Conservation (phyloP, 2,113 vertebrate species). For the Phrynosoma blainvillii region DNA sequence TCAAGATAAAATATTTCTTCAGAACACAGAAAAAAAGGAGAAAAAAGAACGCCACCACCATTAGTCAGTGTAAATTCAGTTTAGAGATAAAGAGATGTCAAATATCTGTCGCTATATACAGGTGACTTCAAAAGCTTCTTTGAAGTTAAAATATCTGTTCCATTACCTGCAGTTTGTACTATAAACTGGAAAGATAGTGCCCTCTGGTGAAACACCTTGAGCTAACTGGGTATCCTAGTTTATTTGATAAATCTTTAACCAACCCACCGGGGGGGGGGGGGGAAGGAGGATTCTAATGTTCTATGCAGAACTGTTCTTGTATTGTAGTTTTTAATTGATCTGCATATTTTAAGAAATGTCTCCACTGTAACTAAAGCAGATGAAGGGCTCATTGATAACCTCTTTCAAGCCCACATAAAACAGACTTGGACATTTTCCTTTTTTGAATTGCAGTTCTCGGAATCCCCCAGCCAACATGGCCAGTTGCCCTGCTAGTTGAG, state of each 20-base stretch:
- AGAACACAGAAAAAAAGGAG: not conserved
- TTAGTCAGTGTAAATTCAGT: not conserved
- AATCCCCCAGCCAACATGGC: not conserved
- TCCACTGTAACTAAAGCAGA: not conserved
- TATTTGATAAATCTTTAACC: not conserved
- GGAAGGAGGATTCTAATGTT: too few relatives aligned
- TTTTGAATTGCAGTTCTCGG: too few relatives aligned
- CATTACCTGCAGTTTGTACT: not conserved
- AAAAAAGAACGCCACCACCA: too few relatives aligned
- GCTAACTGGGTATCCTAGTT: conserved; percentile 4
- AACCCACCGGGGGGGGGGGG: not conserved
- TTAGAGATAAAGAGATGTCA: not conserved
- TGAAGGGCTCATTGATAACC: conserved; percentile 17
- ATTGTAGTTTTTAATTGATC: conserved; percentile 22
- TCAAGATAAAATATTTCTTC: not conserved
- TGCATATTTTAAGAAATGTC: not conserved
- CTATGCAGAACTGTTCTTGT: conserved; percentile 1
- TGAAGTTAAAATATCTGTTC: conserved; percentile 7
- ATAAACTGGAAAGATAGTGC: conserved; percentile 63
- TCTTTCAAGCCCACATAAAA: conserved; percentile 17
- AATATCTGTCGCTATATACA: not conserved
- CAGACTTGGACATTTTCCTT: not conserved
- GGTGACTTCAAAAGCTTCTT: not conserved
- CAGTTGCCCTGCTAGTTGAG: not conserved
- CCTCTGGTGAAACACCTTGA: conserved; percentile 62